phyloP scores from a whole-genome alignment of 2,888 invertebrate genomes.

The Hybos culiciformis region DNA sequence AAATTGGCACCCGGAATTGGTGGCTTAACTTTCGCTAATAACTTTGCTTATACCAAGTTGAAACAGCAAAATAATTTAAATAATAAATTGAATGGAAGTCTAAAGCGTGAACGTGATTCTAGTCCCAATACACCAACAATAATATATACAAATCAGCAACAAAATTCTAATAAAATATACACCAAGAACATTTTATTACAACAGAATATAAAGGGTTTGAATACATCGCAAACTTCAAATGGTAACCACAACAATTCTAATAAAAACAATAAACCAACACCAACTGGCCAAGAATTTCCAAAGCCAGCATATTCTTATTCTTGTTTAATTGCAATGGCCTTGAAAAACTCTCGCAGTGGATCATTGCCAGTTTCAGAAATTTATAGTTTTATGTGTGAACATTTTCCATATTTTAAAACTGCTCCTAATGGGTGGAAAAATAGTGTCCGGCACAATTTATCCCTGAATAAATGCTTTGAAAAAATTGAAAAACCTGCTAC shows the following conservation, averaged over 20 bases:
- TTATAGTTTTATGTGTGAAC: constrained; percentile 97
- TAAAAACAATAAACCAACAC: constrained; percentile 22
- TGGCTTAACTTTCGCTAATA: constrained; percentile 34
- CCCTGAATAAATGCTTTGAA: constrained; percentile 95
- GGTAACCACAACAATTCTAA: constrained; percentile 3
- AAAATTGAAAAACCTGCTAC: constrained; percentile 92
- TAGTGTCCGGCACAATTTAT: constrained; percentile 93
- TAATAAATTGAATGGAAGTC: constrained; percentile 3
- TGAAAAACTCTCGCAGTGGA: constrained; percentile 90
- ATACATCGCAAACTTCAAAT: background rate
- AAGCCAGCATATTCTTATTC: constrained; percentile 98
- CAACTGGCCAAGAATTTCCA: constrained; percentile 49
- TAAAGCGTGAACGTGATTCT: constrained; percentile 29
- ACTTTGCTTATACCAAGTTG: constrained; percentile 32
- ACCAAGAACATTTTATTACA: constrained; percentile 7
- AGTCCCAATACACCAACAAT: constrained; percentile 26
- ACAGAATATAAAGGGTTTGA: constrained; percentile 1
- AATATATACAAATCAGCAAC: background rate
- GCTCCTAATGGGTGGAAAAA: constrained; percentile 99
- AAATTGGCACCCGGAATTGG: constrained; percentile 35
- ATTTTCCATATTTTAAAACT: constrained; percentile 97
- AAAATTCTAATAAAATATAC: constrained; percentile 3
- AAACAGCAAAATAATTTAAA: constrained; percentile 27
- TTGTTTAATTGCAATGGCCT: constrained; percentile 93
- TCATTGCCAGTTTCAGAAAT: constrained; percentile 96